Conservation (phyloP, 2,888 invertebrate genomes). For the Podotricha telesiphe region DNA sequence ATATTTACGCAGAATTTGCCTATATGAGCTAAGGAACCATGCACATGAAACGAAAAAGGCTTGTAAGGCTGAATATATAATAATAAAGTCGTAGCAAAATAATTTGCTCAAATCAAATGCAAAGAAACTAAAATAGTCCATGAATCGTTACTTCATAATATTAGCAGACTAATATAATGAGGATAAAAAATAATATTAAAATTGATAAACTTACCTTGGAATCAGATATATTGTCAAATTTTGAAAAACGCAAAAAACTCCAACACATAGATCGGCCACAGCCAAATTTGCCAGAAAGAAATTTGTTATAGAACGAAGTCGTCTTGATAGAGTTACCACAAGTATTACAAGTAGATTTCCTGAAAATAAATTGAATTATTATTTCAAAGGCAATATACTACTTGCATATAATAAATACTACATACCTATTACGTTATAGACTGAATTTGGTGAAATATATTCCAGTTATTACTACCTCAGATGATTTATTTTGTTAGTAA, state of each 20-base stretch:
- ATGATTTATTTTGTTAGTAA: too few species aligned
- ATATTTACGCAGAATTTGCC: too few species aligned
- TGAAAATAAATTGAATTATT: conserved; percentile 72
- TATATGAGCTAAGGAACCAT: too few species aligned
- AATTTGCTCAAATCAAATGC: too few species aligned
- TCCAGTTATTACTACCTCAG: too few species aligned
- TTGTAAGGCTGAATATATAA: too few species aligned
- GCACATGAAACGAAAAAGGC: too few species aligned
- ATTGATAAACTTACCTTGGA: conserved; percentile 82
- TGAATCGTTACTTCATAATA: background rate
- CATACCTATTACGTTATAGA: too few species aligned
- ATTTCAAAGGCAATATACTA: background rate
- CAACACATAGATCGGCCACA: conserved; percentile 95
- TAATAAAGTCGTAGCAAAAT: too few species aligned
- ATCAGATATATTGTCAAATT: conserved; percentile 92
- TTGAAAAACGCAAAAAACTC: conserved; percentile 95
- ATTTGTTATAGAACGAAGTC: conserved; percentile 94
- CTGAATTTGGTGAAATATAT: too few species aligned
- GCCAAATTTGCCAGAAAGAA: conserved; percentile 96
- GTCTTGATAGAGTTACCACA: conserved; percentile 91
- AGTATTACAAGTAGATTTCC: conserved; percentile 94
- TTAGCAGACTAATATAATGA: background rate
- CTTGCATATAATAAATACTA: too few species aligned
- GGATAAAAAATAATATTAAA: too few species aligned
- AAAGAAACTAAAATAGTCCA: background rate